Conservation (phyloP, 1,140 invertebrate species). For the Drosophila sulfurigaster region DNA sequence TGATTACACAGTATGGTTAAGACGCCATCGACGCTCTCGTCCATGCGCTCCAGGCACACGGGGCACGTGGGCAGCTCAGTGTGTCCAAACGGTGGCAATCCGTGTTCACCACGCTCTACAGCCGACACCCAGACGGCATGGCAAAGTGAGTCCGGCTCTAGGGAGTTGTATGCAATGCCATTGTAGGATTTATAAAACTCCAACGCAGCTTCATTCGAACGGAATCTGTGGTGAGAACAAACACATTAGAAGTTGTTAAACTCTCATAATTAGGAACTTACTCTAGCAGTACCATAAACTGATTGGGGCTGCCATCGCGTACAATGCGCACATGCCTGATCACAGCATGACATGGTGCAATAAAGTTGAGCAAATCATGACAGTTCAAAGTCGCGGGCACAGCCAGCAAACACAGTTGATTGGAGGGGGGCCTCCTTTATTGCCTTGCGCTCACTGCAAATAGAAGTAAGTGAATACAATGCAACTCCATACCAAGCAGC, state of each 20-base stretch:
- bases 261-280: slow-evolving; percentile 85
- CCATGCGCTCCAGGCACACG: slow-evolving; percentile 95
- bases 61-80: slow-evolving; percentile 99
- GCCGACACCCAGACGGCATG: slow-evolving; percentile 97
- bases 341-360: slow-evolving; percentile 95
- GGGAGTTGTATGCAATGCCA: slow-evolving; percentile 95
- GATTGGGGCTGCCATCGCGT: slow-evolving; percentile 94
- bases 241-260: neutral
- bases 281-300: slow-evolving; percentile 98
- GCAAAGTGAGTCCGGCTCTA: slow-evolving; percentile 96
- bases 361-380: slow-evolving; percentile 97
- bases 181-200: slow-evolving; percentile 98
- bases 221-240: slow-evolving; percentile 85
- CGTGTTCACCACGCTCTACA: slow-evolving; percentile 92
- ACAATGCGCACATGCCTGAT: slow-evolving; percentile 97
- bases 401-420: slow-evolving; percentile 95
- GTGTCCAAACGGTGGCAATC: slow-evolving; percentile 90
- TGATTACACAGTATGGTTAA: slow-evolving; percentile 99
- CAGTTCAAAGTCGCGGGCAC: slow-evolving; percentile 97
- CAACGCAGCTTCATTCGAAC: slow-evolving; percentile 91
- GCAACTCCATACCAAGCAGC: neutral
- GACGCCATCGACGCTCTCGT: slow-evolving; percentile 98
- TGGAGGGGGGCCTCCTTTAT: slow-evolving; percentile 90
- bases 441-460: slow-evolving; percentile 87
- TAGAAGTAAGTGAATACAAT: neutral